phyloP scores from a whole-genome alignment of 1,140 invertebrate species.

The Helicoverpa zea region DNA sequence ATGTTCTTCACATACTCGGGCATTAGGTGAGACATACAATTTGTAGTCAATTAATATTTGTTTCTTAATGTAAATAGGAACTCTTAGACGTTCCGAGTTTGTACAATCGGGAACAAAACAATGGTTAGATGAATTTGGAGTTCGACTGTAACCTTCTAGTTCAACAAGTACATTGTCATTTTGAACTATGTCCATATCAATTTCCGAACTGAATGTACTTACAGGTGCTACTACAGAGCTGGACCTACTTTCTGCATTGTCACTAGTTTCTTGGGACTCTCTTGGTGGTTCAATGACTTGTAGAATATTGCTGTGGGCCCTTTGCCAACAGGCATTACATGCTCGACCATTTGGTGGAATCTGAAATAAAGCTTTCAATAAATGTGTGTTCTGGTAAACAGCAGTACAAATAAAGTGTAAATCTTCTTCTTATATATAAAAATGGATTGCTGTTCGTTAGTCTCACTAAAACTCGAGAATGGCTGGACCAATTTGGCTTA shows the following conservation, averaged over 20 bases:
- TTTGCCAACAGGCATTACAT: conserved; percentile 21
- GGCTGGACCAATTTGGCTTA: too few species aligned
- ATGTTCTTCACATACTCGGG: conserved; percentile 1
- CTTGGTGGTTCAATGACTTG: neutral
- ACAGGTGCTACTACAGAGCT: neutral
- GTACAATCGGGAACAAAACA: conserved; percentile 1
- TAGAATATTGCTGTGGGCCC: neutral
- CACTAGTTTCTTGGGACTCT: neutral
- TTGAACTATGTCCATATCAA: too few species aligned
- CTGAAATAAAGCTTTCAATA: neutral
- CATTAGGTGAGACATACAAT: neutral
- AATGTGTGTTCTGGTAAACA: neutral
- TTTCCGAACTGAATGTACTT: neutral
- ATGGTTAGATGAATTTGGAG: neutral
- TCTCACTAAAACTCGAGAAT: too few species aligned
- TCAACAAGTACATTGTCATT: too few species aligned
- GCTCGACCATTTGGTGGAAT: neutral
- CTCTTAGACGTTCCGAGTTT: neutral
- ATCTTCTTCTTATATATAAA: neutral
- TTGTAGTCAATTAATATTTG: neutral
- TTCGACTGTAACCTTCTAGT: neutral
- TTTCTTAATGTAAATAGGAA: neutral
- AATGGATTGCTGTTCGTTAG: too few species aligned
- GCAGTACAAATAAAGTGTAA: neutral
- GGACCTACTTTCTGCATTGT: neutral